These are phyloP conservation scores for Aspidiotus destructor DNA, from an alignment of 2,888 invertebrate species.

Conservation along the genomic window DNA sequence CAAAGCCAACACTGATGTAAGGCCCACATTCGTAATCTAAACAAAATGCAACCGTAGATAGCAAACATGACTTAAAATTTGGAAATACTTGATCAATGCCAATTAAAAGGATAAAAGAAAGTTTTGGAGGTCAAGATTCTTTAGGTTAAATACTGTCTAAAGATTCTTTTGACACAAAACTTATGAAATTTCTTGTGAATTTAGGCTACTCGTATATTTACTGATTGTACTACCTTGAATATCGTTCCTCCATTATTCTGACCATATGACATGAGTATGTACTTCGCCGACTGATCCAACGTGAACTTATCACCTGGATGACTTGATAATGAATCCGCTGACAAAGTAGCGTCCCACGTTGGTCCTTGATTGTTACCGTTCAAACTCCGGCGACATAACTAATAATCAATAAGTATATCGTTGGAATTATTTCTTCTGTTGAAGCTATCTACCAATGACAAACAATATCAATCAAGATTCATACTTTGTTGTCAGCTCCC, in stretches of 20 bases:
- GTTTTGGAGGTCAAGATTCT: background rate
- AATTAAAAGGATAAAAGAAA: background rate
- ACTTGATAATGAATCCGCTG: slow-evolving; percentile 38
- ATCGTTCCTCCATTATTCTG: slow-evolving; percentile 43
- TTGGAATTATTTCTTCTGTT: background rate
- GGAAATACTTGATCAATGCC: no score
- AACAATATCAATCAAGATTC: no score
- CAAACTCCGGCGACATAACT: slow-evolving; percentile 42
- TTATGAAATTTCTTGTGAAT: background rate
- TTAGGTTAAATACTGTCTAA: background rate
- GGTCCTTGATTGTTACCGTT: slow-evolving; percentile 40
- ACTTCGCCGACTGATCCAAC: slow-evolving; percentile 44
- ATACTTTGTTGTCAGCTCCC: slow-evolving; percentile 49
- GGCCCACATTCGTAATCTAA: slow-evolving; percentile 42
- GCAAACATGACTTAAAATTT: no score
- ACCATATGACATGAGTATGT: slow-evolving; percentile 43
- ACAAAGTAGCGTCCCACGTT: slow-evolving; percentile 41
- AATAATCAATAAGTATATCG: background rate
- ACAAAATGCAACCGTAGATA: background rate
- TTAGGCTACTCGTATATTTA: background rate
- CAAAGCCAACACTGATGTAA: slow-evolving; percentile 45
- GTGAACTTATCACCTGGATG: slow-evolving; percentile 45
- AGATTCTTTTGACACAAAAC: background rate
- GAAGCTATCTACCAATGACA: background rate
- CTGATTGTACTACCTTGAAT: slow-evolving; percentile 41